Base-by-base conservation (phyloP, 1,140 invertebrate genomes). In the Pteromalus puparum region DNA sequence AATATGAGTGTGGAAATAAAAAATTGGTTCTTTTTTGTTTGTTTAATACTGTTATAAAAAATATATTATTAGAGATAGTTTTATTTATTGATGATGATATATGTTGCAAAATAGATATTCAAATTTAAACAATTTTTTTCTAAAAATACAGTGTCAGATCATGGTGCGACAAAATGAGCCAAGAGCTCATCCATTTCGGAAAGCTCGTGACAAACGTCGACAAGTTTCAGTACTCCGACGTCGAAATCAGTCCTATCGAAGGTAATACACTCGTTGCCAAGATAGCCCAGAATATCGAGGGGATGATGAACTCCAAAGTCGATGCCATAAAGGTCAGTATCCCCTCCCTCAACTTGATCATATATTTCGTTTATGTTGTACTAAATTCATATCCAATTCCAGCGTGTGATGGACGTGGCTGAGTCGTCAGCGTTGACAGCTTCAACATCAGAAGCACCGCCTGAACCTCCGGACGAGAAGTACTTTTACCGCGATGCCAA, bases 291-390 rank as follows among this genome's bases (percentile, higher is more conserved):
- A 95, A 97, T 86, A 96, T 97, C 82, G 95, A 96, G 87, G 95
- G 95, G 10, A 97, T 97, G 96, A 97, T 97, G 95, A 95, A 96
- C 83, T 94, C 96, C 4, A 97, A 97, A 93, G 96, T 97, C 83
- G 96, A 96, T 85, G 97, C 97, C 18, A 96, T 97, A 24, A 95
- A 95, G 92, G 96, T 96, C 93, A 90, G 89, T 86, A 77, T 38
- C n/a, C n/a, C n/a, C n/a, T n/a, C n/a, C n/a, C n/a, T n/a, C n/a
- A n/a, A n/a, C n/a, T n/a, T n/a, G n/a, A 53, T 53, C 48, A 0
- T 7, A 0, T 1, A 48, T 18, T 15, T 61, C 53, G 53, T 21
- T 21, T 53, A 48, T 48, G 9, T 9, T 0, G 53, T 79, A 21
- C 67, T 24, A 74, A 72, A 72, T 21, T 9, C 10, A 18, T 28